Evolutionary conservation across 2,888 invertebrate species (phyloP), one percentile per base, ranked within the genome.

Genomic region (Drosophila mayaguana): DNA sequence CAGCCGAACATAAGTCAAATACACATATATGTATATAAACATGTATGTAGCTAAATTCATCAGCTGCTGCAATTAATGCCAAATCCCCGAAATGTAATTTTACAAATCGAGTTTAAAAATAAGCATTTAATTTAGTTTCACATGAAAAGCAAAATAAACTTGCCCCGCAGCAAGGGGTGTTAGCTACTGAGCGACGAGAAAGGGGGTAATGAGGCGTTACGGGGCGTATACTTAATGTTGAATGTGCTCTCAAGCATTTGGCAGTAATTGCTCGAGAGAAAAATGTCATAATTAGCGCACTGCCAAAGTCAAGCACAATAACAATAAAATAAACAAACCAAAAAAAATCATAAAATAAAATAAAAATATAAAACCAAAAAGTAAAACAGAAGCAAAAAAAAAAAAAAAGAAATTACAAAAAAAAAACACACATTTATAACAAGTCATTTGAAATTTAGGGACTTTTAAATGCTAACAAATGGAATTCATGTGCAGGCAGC

Each of bases 201-300:
- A 4, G 7, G 20, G 16, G 1, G 16, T 25, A 36, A 5, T 40
- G 20, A 43, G n/a, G 25, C 38, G 8, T 1, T n/a, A 28, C 48
- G 32, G 50, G 67, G 73, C 81, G 54, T 54, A 54, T 83, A 89
- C 87, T 83, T 87, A 78, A 75, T 68, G 73, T 74, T 57, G 70
- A 65, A 70, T 78, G 68, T 80, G 77, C 88, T 82, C 62, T 77
- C 83, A 83, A 83, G 78, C 84, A 86, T 90, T 90, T 84, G 84
- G 78, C 89, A 88, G 90, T 88, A 84, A 90, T 90, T 84, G 87
- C 72, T 75, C 54, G 38, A 64, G 61, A 90, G 61, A 80, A 76
- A 69, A 80, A 80, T 86, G 72, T 71, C 80, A 71, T 88, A 90
- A 80, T 84, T 83, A 80, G 86, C 88, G 51, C 72, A 65, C 34